phyloP scores from a whole-genome alignment of 2,113 vertebrate genomes.

The Circaetus cinerascens region DNA sequence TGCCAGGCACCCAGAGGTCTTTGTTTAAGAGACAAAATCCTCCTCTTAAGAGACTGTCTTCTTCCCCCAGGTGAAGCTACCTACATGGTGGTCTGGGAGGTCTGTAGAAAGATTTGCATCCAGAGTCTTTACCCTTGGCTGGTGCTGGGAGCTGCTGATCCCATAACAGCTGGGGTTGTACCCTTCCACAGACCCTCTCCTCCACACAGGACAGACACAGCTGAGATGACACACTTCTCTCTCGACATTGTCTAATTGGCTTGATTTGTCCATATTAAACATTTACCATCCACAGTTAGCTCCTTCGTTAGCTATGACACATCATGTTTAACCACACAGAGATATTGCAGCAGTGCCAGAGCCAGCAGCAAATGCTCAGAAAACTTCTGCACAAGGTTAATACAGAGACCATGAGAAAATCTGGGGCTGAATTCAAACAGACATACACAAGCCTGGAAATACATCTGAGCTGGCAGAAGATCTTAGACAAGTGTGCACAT shows the following conservation, averaged over 20 bases:
- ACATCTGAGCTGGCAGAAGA: neutral
- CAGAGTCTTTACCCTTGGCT: neutral
- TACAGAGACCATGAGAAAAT: neutral
- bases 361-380: neutral
- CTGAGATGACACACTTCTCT: neutral
- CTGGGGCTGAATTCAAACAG: neutral
- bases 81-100: neutral
- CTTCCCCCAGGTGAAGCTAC: neutral
- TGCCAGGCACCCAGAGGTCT: neutral
- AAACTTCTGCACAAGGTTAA: neutral
- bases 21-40: neutral
- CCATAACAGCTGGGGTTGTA: accelerated
- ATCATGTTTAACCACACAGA: neutral
- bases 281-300: neutral
- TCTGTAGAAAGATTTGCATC: neutral
- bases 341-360: neutral
- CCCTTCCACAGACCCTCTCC: neutral
- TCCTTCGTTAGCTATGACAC: neutral
- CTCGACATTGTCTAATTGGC: neutral
- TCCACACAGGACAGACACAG: neutral
- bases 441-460: neutral
- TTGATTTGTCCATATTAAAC: neutral
- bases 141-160: neutral
- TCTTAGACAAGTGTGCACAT: neutral
- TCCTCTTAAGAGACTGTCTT: neutral